These are phyloP conservation scores for Hypolimnas misippus DNA, from an alignment of 2,888 invertebrate species.

Conservation along the genomic window DNA sequence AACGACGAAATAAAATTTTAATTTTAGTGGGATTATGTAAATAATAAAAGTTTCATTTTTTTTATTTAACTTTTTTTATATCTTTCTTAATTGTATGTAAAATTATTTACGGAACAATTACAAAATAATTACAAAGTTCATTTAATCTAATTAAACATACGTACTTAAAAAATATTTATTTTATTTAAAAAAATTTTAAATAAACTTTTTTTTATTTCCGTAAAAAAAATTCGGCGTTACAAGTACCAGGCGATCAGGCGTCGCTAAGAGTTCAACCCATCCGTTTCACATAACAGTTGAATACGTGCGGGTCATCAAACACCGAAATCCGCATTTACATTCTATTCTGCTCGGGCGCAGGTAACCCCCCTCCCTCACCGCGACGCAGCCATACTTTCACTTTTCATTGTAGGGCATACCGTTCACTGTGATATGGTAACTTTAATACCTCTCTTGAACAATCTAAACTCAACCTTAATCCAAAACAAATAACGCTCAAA, in stretches of 20 bases:
- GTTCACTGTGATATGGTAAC: slow-evolving; percentile 52
- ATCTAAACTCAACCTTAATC: slow-evolving; percentile 41
- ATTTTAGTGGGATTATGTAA: too few relatives aligned
- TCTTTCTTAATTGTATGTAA: too few relatives aligned
- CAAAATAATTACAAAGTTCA: too few relatives aligned
- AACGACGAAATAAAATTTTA: too few relatives aligned
- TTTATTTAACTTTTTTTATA: too few relatives aligned
- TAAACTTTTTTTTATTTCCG: neutral
- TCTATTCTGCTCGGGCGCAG: slow-evolving; percentile 64
- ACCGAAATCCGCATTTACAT: slow-evolving; percentile 75
- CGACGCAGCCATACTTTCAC: slow-evolving; percentile 74
- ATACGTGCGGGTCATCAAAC: slow-evolving; percentile 67
- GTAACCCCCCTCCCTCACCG: slow-evolving; percentile 53
- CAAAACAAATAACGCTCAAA: neutral
- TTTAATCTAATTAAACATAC: too few relatives aligned
- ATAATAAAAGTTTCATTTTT: too few relatives aligned
- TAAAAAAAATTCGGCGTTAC: slow-evolving; percentile 29
- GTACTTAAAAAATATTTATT: too few relatives aligned
- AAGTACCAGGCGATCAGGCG: slow-evolving; percentile 43
- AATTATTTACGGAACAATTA: too few relatives aligned
- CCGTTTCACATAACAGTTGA: slow-evolving; percentile 28
- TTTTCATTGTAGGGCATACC: slow-evolving; percentile 80
- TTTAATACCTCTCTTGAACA: slow-evolving; percentile 2
- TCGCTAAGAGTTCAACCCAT: slow-evolving; percentile 22
- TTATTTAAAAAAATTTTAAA: neutral